phyloP scores from a whole-genome alignment of 2,797 vertebrate genomes.

The Phaenicophaeus curvirostris region DNA sequence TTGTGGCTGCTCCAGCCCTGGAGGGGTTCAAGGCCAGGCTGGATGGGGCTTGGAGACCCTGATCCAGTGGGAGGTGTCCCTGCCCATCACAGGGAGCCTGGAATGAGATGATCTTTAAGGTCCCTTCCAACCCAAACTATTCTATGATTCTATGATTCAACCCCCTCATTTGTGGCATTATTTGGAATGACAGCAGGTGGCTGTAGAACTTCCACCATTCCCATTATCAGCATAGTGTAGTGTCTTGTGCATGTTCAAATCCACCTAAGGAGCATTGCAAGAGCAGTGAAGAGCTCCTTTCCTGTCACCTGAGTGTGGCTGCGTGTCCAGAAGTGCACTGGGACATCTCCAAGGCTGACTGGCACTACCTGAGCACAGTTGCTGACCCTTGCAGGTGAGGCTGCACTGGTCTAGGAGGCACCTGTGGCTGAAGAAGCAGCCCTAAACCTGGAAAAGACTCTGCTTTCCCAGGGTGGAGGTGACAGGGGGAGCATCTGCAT shows the following conservation, averaged over 20 bases:
- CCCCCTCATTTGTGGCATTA: background rate
- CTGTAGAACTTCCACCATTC: background rate
- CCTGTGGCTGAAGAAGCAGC: background rate
- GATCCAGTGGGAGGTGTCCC: too few relatives aligned
- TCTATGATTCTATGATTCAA: too few relatives aligned
- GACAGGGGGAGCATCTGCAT: accelerated
- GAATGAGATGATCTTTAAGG: too few relatives aligned
- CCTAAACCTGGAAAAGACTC: background rate
- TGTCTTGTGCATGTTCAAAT: background rate
- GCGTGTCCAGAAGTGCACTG: background rate
- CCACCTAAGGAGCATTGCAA: accelerated
- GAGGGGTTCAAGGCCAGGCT: too few relatives aligned
- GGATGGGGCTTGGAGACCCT: too few relatives aligned
- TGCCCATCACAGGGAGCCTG: too few relatives aligned
- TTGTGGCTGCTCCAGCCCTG: too few relatives aligned
- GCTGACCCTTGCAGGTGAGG: background rate
- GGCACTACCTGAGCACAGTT: background rate
- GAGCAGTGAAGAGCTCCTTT: background rate
- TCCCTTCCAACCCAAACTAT: too few relatives aligned
- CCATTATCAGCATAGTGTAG: accelerated
- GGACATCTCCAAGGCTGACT: background rate
- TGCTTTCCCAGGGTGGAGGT: accelerated
- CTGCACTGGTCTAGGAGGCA: background rate
- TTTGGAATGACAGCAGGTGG: background rate
- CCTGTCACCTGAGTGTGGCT: background rate